Conservation (phyloP, 2,888 invertebrate species). For the Cyaniris semiargus region DNA sequence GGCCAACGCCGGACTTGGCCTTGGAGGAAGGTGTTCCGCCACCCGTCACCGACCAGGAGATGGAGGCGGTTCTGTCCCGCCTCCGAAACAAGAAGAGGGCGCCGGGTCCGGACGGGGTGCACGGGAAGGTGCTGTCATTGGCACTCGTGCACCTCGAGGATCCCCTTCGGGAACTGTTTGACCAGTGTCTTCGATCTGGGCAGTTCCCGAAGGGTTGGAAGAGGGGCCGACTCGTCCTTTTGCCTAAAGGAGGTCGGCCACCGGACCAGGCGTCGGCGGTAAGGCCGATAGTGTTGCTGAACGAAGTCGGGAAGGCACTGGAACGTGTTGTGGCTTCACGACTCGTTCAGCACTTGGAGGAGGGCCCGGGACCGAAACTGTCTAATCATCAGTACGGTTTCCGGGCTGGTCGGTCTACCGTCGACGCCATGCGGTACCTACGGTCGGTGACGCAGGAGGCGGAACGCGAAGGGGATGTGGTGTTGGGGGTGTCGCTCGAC, state of each 20-base stretch:
- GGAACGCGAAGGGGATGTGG: not conserved
- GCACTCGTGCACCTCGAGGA: not conserved
- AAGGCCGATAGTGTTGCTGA: conserved; percentile 34
- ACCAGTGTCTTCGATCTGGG: not conserved
- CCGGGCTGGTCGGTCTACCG: too few relatives aligned
- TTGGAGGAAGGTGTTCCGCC: too few relatives aligned
- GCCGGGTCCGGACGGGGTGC: too few relatives aligned
- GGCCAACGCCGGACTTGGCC: too few relatives aligned
- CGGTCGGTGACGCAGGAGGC: not conserved
- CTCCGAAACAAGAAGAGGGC: too few relatives aligned
- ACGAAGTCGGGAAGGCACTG: conserved; percentile 34
- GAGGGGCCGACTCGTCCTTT: not conserved
- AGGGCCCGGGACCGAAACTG: too few relatives aligned
- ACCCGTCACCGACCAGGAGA: too few relatives aligned
- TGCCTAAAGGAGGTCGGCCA: not conserved
- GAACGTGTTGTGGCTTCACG: conserved; percentile 34
- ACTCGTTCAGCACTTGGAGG: not conserved
- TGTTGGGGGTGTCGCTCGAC: not conserved
- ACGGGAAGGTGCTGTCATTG: not conserved
- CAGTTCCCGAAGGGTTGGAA: conserved; percentile 21
- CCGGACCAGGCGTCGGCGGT: conserved; percentile 6
- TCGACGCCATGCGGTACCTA: too few relatives aligned
- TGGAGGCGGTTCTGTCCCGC: too few relatives aligned
- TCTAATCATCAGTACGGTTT: not conserved
- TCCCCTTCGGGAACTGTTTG: not conserved